Conservation (phyloP, 2,797 vertebrate species). For the Otus scops region DNA sequence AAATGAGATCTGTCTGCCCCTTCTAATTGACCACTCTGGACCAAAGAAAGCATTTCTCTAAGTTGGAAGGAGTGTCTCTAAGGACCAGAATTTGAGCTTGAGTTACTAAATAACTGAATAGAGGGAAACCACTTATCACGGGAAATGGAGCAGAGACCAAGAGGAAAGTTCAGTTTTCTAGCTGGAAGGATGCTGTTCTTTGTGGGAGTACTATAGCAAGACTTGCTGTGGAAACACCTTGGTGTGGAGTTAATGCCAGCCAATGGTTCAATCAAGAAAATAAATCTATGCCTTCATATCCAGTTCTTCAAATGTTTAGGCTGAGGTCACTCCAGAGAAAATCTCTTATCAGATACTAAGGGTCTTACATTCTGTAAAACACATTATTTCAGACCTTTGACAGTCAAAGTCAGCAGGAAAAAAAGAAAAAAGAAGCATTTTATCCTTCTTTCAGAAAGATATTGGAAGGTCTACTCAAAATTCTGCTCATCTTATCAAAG, state of each 20-base stretch:
- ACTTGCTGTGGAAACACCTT: background rate
- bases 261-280: slow-evolving; percentile 3
- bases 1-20: background rate
- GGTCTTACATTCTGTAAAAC: background rate
- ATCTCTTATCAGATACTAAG: background rate
- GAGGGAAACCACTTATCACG: background rate
- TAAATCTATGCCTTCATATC: background rate
- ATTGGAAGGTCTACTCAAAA: background rate
- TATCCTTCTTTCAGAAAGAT: background rate
- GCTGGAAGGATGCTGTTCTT: background rate
- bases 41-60: background rate
- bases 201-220: background rate
- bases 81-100: background rate
- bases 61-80: background rate
- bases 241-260: background rate
- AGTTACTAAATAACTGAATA: slow-evolving; percentile 36
- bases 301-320: slow-evolving; percentile 24
- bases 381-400: background rate
- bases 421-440: background rate
- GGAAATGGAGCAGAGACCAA: background rate
- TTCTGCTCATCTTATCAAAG: background rate
- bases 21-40: accelerated
- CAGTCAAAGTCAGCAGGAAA: background rate
- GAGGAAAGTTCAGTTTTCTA: slow-evolving; percentile 6
- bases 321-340: background rate